Conservation (phyloP, 2,113 vertebrate genomes). For the Redunca redunca region DNA sequence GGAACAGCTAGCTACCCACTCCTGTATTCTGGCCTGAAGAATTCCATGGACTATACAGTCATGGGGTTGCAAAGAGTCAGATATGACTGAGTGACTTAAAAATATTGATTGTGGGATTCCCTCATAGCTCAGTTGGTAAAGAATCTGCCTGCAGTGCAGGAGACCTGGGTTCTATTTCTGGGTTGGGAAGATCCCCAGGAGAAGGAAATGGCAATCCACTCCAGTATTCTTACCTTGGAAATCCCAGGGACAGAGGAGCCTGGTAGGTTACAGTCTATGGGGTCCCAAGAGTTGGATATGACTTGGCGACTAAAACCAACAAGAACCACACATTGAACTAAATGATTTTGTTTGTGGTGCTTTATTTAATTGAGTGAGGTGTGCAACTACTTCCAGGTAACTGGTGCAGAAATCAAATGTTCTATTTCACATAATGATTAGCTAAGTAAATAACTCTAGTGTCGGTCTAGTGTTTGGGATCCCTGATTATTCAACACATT, state of each 20-base stretch:
- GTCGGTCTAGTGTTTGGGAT: conserved; percentile 44
- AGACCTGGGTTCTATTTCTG: background rate
- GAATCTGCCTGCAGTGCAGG: background rate
- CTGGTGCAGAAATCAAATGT: conserved; percentile 69
- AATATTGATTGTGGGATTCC: background rate
- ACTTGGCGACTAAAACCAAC: background rate
- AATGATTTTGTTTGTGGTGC: conserved; percentile 62
- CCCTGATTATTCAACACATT: conserved; percentile 67
- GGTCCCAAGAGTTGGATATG: background rate
- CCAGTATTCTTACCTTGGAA: background rate
- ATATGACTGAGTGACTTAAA: background rate
- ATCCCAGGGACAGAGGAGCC: background rate
- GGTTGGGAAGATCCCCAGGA: background rate
- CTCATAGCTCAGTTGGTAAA: background rate
- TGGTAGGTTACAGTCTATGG: background rate
- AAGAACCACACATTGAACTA: conserved; percentile 20
- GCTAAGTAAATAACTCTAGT: conserved; percentile 57
- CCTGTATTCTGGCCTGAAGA: background rate
- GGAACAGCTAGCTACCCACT: background rate
- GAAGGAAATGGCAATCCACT: background rate
- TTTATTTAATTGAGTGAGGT: conserved; percentile 64
- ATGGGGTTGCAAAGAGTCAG: background rate
- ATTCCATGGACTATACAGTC: background rate
- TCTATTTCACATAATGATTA: conserved; percentile 68
- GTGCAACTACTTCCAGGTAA: conserved; percentile 51